Evolutionary conservation across 2,113 vertebrate species (phyloP), one percentile per base, ranked within the genome.

Genomic region (Orientallactaga bullata): DNA sequence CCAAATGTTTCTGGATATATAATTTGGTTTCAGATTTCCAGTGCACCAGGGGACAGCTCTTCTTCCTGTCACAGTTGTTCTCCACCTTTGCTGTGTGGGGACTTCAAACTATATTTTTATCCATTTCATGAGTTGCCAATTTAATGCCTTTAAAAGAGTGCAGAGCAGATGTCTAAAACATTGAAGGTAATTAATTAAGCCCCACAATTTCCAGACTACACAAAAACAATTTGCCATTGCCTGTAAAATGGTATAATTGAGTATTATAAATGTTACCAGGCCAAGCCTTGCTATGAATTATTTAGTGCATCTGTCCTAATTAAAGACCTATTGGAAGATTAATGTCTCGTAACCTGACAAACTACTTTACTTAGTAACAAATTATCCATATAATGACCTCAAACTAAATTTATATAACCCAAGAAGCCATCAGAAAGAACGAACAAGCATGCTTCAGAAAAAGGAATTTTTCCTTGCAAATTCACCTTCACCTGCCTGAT

Each of bases 281-380:
- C 97, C 96, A 97, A 97, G 97, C 94, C 97, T 97, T 97, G 95
- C 97, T 97, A 98, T 98, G 97, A 98, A 98, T 98, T 98, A 98
- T 98, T 98, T 98, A 98, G 97, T 97, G 98, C 97, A 97, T 98
- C 97, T 98, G 95, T 98, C 93, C 98, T 98, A 98, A 98, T 98
- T 98, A 98, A 98, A 98, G 97, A 97, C 97, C 96, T 98, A 95
- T 98, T 78, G 96, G 96, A 97, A 96, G 98, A 98, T 98, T 98
- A 98, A 98, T 98, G 98, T 98, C 97, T 98, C 93, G 94, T 98
- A 98, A 98, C 98, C 97, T 97, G 97, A 98, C 95, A 96, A 98
- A 97, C 96, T 98, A 98, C 95, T 98, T 98, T 98, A 97, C 97
- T 98, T 97, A 98, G 96, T 97, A 98, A 98, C 98, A 98, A 98